These are phyloP conservation scores for Altica lythri DNA, from an alignment of 2,888 invertebrate genomes.

Conservation along the genomic window DNA sequence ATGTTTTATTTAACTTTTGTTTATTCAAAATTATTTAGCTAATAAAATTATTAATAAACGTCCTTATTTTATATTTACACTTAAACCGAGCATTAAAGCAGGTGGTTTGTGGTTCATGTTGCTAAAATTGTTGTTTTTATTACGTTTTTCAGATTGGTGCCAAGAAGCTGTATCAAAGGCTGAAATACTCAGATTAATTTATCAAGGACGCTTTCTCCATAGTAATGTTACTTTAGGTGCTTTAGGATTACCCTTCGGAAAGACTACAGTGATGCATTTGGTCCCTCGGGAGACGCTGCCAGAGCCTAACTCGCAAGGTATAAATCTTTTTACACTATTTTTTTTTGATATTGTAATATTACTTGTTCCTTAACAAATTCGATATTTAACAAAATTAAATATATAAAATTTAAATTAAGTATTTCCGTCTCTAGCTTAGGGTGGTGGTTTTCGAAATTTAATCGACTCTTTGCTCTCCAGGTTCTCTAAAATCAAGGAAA, in stretches of 20 bases:
- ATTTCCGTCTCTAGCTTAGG: too few relatives aligned
- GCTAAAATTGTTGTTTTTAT: neutral
- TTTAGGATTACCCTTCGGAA: conserved; percentile 93
- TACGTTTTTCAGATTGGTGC: conserved; percentile 84
- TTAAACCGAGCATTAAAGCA: neutral
- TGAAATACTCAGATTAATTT: conserved; percentile 97
- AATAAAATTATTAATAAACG: conserved; percentile 3
- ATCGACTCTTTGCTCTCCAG: too few relatives aligned
- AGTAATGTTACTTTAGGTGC: conserved; percentile 99
- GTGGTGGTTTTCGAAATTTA: too few relatives aligned
- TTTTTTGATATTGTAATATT: too few relatives aligned
- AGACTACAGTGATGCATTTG: conserved; percentile 99
- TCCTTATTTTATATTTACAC: neutral
- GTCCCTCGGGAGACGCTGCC: conserved; percentile 99
- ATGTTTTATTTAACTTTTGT: neutral
- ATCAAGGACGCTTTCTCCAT: conserved; percentile 99
- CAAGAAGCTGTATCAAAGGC: conserved; percentile 94
- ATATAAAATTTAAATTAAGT: too few relatives aligned
- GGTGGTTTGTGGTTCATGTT: conserved; percentile 4
- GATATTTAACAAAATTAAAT: too few relatives aligned
- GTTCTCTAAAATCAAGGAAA: too few relatives aligned
- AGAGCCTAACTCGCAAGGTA: conserved; percentile 98
- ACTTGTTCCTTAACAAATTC: too few relatives aligned
- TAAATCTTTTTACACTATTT: too few relatives aligned
- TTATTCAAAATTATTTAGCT: too few relatives aligned